These are phyloP conservation scores for Orestias chungarensis DNA, from an alignment of 2,797 vertebrate genomes.

Conservation along the genomic window DNA sequence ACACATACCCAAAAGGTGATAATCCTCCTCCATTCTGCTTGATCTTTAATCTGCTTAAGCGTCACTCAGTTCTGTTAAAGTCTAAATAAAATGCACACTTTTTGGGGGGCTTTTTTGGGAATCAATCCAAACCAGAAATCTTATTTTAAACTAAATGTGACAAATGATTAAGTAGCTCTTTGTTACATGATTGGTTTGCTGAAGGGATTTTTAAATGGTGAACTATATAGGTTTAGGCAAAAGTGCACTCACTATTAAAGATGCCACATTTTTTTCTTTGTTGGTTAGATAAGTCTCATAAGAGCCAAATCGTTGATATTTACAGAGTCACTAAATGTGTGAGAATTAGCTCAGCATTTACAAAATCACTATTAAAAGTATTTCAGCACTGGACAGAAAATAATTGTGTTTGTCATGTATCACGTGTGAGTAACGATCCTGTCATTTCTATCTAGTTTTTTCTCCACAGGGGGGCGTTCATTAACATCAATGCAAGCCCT, in stretches of 20 bases:
- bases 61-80: conserved; percentile 12
- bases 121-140: not conserved
- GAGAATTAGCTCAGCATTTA: not conserved
- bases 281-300: too few relatives aligned
- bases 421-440: not conserved
- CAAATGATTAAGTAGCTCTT: not conserved
- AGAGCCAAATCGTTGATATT: too few relatives aligned
- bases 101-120: not conserved
- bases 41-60: not conserved
- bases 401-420: not conserved
- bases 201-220: not conserved
- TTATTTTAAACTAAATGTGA: not conserved
- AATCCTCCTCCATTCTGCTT: not conserved
- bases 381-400: not conserved
- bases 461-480: conserved; percentile 43
- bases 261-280: too few relatives aligned
- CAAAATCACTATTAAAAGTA: not conserved
- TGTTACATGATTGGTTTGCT: not conserved
- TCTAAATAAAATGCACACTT: not conserved
- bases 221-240: too few relatives aligned
- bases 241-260: too few relatives aligned
- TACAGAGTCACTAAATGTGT: not conserved
- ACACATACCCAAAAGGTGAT: not conserved
- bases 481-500: not conserved
- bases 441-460: not conserved